These are phyloP conservation scores for Cephus sareptanus DNA, from an alignment of 2,888 invertebrate genomes.

Conservation along the genomic window DNA sequence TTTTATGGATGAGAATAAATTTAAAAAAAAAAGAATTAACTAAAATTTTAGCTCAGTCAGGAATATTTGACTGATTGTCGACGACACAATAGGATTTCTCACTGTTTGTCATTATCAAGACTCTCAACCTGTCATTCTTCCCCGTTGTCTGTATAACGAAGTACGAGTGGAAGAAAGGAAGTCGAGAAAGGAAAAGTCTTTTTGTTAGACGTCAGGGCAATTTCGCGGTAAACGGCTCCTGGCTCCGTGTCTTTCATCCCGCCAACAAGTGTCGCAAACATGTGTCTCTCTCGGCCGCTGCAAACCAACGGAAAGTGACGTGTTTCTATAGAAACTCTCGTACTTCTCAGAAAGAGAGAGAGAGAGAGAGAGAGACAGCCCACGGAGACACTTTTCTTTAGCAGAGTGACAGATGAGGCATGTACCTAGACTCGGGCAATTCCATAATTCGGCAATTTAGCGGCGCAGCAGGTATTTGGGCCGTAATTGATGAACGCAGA, in stretches of 20 bases:
- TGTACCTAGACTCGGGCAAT: neutral
- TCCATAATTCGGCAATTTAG: neutral
- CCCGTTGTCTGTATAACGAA: neutral
- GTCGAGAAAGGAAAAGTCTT: neutral
- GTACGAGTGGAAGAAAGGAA: neutral
- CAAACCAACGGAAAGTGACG: neutral
- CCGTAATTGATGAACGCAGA: neutral
- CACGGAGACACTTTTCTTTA: neutral
- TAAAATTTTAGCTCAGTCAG: neutral
- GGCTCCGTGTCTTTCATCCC: neutral
- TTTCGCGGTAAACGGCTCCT: neutral
- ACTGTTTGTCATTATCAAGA: neutral
- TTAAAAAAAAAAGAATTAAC: neutral
- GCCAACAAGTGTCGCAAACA: neutral
- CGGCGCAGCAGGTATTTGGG: too few relatives aligned
- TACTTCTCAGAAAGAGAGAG: neutral
- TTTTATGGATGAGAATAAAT: neutral
- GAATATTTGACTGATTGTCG: neutral
- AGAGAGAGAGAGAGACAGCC: too few relatives aligned
- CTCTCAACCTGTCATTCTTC: neutral
- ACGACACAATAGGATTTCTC: neutral
- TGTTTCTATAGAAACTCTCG: neutral
- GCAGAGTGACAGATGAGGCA: neutral
- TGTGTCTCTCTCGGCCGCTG: neutral
- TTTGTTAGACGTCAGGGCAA: slow-evolving; percentile 1